Conservation (phyloP, 1,140 invertebrate genomes). For the Campoletis sonorensis region DNA sequence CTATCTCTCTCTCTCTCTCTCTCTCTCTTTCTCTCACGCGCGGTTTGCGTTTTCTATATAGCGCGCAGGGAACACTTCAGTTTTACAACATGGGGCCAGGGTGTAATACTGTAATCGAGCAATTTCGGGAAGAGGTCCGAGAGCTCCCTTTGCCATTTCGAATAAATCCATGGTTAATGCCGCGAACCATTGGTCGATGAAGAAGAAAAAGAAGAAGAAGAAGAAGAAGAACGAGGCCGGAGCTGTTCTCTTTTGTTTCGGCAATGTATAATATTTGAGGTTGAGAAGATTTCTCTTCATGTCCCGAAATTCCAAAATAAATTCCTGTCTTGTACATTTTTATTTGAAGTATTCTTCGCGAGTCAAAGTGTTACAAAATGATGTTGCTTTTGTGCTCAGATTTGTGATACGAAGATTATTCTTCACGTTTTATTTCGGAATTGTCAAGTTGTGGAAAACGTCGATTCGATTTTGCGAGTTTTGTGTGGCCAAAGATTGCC, state of each 20-base stretch:
- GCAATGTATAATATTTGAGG: not conserved
- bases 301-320: not conserved
- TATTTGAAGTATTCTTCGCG: too few relatives aligned
- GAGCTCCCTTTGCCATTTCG: slow-evolving; percentile 57
- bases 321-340: too few relatives aligned
- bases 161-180: slow-evolving; percentile 76
- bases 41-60: slow-evolving; percentile 48
- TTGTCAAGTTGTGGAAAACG: too few relatives aligned
- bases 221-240: slow-evolving; percentile 33
- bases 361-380: too few relatives aligned
- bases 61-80: slow-evolving; percentile 59
- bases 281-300: not conserved
- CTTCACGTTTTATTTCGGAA: too few relatives aligned
- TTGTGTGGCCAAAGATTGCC: too few relatives aligned
- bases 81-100: slow-evolving; percentile 68
- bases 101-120: slow-evolving; percentile 74
- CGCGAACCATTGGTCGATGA: slow-evolving; percentile 23
- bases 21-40: not conserved
- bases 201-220: slow-evolving; percentile 21
- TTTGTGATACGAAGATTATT: too few relatives aligned
- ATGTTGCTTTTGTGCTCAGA: too few relatives aligned
- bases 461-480: too few relatives aligned
- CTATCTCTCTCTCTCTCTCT: not conserved
- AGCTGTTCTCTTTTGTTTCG: slow-evolving; percentile 34
- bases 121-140: slow-evolving; percentile 67